A percentile compares a stretch with the other conserved stretches of the same genome.
These are phyloP conservation scores for Sander vitreus DNA, from an alignment of 2,113 vertebrate genomes.

Conservation along the genomic window DNA sequence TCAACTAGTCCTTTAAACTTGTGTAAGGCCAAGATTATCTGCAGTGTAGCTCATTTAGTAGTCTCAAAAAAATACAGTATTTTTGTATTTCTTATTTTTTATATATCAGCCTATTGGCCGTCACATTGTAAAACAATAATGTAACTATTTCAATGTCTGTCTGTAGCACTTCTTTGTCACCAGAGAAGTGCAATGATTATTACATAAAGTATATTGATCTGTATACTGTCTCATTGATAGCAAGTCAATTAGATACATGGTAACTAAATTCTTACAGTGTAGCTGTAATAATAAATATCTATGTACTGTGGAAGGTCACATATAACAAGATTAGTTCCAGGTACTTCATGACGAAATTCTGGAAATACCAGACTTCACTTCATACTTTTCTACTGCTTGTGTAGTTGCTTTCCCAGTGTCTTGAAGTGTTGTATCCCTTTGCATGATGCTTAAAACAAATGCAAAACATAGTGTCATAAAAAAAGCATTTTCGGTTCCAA, in stretches of 20 bases:
- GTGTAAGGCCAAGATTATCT: not conserved
- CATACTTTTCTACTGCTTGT: not conserved
- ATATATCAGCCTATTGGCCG: not conserved
- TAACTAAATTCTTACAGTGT: not conserved
- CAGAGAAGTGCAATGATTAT: not conserved
- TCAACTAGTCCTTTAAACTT: conserved; percentile 11
- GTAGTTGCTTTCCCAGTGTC: conserved; percentile 29
- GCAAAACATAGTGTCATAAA: not conserved
- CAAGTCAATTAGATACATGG: conserved; percentile 17
- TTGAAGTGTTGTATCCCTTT: conserved; percentile 51
- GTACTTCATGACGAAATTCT: not conserved
- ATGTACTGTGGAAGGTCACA: not conserved
- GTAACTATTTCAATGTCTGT: not conserved
- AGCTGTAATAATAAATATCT: conserved; percentile 21
- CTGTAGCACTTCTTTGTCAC: conserved; percentile 17
- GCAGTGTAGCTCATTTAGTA: conserved; percentile 10
- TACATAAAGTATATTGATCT: not conserved
- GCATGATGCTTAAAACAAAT: conserved; percentile 35
- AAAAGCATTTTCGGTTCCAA: conserved; percentile 29
- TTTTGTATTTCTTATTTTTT: conserved; percentile 12
- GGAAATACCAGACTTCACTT: conserved; percentile 12
- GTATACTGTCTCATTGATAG: not conserved
- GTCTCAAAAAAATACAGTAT: conserved; percentile 2
- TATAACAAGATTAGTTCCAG: not conserved
- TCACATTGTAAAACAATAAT: conserved; percentile 3